Base-by-base conservation (phyloP, 2,888 invertebrate genomes). In the Hirtodrosophila histrioides region DNA sequence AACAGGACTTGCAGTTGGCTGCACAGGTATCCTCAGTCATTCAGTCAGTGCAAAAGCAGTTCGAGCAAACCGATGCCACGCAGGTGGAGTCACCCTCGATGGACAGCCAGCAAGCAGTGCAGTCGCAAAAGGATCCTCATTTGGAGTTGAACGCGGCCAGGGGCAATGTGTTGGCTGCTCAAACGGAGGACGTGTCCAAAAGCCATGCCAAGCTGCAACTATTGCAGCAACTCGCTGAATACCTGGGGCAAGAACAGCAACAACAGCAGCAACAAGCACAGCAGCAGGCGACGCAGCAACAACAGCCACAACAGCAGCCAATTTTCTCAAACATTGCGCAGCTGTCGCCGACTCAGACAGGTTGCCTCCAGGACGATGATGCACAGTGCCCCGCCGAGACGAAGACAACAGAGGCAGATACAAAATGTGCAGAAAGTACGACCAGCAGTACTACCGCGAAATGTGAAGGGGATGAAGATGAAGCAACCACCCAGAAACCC, bases 151-250 rank as follows among this genome's bases (percentile, higher is more conserved):
- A 9, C 2, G 4, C 17, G 7, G 8, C 41, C 7, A 29, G 35
- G 6, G 36, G n/a, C 5, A 37, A 63, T 12, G 33, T 24, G 6
- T 7, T 36, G 11, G 23, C 51, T 10, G 12, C 10, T 7, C 65
- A 54, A 37, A 27, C 57, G 17, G 46, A 58, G 23, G 45, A 11
- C 2, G 58, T 44, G 29, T 9, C 55, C 12, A 68, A 45, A 45
- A 50, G 39, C 4, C 46, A 49, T 27, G 54, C 67, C 7, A 73
- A 66, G 40, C 39, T 75, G 43, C 58, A 72, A 54, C 10, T 77
- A 33, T 44, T 81, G 31, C 72, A 77, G n/a, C 77, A 83, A 35
- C 51, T 81, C 10, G 49, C 68, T 3, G 65, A 69, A 0, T 67
- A 45, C 4, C 63, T 80, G 10, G 45, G 51, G 0, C 67, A 66